Percentiles rank a stretch among this genome's conserved stretches.
phyloP scores from a whole-genome alignment of 2,797 vertebrate species.

The Sebastes hubbsi region DNA sequence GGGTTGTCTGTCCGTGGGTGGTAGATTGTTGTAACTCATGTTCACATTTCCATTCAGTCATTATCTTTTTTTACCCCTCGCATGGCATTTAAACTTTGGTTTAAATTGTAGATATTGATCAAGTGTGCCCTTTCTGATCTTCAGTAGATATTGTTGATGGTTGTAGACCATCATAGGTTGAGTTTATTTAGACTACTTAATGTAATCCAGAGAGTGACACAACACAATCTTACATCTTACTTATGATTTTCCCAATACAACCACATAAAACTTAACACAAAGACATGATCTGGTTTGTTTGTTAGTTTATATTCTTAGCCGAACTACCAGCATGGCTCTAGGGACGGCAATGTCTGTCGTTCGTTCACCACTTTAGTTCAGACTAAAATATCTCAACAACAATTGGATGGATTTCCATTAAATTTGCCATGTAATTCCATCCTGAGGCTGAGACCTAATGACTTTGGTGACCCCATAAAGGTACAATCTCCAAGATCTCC shows the following conservation, averaged over 20 bases:
- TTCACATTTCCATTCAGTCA: slow-evolving; percentile 23
- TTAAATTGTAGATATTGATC: neutral
- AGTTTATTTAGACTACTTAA: neutral
- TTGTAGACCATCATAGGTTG: neutral
- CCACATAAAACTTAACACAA: neutral
- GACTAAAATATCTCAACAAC: too few species aligned
- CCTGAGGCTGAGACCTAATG: too few species aligned
- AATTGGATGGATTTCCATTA: neutral
- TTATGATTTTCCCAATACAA: neutral
- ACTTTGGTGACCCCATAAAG: too few species aligned
- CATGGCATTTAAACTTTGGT: neutral
- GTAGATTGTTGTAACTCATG: slow-evolving; percentile 32
- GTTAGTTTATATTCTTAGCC: neutral
- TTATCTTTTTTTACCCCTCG: neutral
- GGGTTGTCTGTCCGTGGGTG: neutral
- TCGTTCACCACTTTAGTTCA: neutral
- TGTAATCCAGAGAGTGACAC: neutral
- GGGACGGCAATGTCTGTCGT: neutral
- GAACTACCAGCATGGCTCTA: too few species aligned
- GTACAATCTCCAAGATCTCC: too few species aligned
- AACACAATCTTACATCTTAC: too few species aligned
- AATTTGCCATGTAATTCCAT: neutral
- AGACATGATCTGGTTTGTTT: neutral
- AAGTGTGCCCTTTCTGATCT: neutral
- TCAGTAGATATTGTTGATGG: neutral